Evolutionary conservation across 2,113 vertebrate genomes (phyloP), one percentile per base, ranked within the genome.

Genomic region (Peucedramus taeniatus): DNA sequence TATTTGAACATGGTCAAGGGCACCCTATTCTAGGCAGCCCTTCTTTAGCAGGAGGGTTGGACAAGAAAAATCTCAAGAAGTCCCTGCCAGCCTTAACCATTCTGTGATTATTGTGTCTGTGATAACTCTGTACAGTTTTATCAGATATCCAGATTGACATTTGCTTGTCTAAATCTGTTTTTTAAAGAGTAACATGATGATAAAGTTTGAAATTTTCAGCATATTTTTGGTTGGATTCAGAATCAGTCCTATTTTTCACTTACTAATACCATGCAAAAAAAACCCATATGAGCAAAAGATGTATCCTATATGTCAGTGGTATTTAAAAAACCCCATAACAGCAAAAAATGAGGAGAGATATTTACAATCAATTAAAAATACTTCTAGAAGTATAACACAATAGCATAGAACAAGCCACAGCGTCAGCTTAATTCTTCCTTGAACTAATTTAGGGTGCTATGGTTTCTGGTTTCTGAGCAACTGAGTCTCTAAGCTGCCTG

Each of bases 391-490:
- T 57, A 22, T 22, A 83, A 39, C 28, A 49, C 10, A 47, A 33
- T 66, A 63, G 4, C 50, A 59, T 37, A 71, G 15, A 75, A 59
- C 11, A 79, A 84, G 19, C 6, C 22, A 16, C 30, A 81, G 54
- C 13, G 13, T 53, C 30, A 76, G 35, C 31, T 76, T 82, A 13
- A 81, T 71, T 93, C 50, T 65, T 78, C 37, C 64, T 90, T 84
- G 66, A 79, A 57, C 33, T 90, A 65, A 70, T 90, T 68, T 35
- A 82, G 79, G 39, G 26, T 66, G 54, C 19, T 81, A 12, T 39
- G 15, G 40, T 88, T 85, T 75, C 68, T 19, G 78, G 86, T 96
- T 95, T 96, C 93, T 95, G 80, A 94, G 88, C 93, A 97, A 91
- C 93, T 53, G 44, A 4, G 76, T 77, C 40, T 79, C 54, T 86